Conservation (phyloP, 2,888 invertebrate species). For the Rosalia funebris region DNA sequence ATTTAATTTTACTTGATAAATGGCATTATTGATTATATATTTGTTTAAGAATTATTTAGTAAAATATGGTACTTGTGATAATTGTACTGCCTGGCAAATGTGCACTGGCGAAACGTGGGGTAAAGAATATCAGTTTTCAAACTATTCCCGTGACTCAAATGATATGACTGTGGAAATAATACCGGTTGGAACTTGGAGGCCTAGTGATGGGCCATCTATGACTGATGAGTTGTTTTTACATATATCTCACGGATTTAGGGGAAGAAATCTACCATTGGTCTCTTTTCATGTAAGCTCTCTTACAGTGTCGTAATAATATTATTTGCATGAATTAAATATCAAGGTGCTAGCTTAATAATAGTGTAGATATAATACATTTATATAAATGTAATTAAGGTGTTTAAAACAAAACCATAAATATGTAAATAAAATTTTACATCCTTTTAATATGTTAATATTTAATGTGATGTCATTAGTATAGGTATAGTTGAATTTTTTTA, state of each 20-base stretch:
- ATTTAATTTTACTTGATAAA: too few relatives aligned
- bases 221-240: constrained; percentile 83
- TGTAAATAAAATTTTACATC: too few relatives aligned
- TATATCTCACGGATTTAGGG: constrained; percentile 80
- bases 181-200: constrained; percentile 79
- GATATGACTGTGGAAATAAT: constrained; percentile 56
- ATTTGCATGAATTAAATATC: not conserved
- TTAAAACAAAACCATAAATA: too few relatives aligned
- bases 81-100: constrained; percentile 69
- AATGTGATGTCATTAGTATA: too few relatives aligned
- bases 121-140: constrained; percentile 51
- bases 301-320: not conserved
- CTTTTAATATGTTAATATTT: too few relatives aligned
- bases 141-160: constrained; percentile 29
- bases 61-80: constrained; percentile 64
- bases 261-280: constrained; percentile 76
- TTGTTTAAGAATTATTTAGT: constrained; percentile 57
- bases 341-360: too few relatives aligned
- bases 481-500: too few relatives aligned
- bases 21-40: too few relatives aligned
- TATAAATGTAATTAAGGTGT: too few relatives aligned
- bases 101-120: constrained; percentile 72
- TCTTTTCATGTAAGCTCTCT: constrained; percentile 84
- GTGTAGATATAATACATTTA: too few relatives aligned
- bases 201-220: constrained; percentile 74